Percentiles rank a stretch among this genome's conserved stretches.
These are phyloP conservation scores for Pammene fasciana DNA, from an alignment of 2,888 invertebrate genomes.

Conservation along the genomic window DNA sequence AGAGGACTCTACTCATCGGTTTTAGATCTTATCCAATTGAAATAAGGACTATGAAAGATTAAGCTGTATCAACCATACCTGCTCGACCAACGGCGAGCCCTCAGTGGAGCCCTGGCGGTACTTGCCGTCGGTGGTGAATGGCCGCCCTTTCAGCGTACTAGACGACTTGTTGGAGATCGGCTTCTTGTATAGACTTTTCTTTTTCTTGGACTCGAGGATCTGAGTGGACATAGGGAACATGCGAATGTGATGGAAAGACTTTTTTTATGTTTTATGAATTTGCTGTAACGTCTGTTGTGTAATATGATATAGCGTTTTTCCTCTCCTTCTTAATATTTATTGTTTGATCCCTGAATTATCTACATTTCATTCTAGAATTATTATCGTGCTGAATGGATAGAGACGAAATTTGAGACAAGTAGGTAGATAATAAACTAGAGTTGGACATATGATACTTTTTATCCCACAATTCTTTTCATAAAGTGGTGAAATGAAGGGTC, in stretches of 20 bases:
- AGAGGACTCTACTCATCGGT: not conserved
- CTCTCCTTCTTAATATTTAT: too few relatives aligned
- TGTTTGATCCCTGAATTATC: too few relatives aligned
- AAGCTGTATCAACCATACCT: not conserved
- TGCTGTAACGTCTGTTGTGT: not conserved
- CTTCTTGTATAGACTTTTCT: constrained; percentile 22
- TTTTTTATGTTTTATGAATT: not conserved
- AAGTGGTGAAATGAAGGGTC: too few relatives aligned
- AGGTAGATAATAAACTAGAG: too few relatives aligned
- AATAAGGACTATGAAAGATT: too few relatives aligned
- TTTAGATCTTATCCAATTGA: too few relatives aligned
- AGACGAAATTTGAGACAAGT: too few relatives aligned
- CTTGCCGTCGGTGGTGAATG: constrained; percentile 5
- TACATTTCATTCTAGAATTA: too few relatives aligned
- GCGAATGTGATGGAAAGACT: not conserved
- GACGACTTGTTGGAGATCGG: constrained; percentile 17
- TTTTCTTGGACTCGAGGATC: constrained; percentile 19
- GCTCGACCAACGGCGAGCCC: constrained; percentile 7
- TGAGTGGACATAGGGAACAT: constrained; percentile 3
- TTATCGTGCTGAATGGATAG: too few relatives aligned
- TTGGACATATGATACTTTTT: too few relatives aligned
- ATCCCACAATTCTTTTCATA: too few relatives aligned
- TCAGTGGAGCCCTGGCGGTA: not conserved
- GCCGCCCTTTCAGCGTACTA: constrained; percentile 12
- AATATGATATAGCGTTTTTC: not conserved